A percentile compares a stretch with the other conserved stretches of the same genome.
Conservation (phyloP, 2,888 invertebrate species). For the Troides oblongomaculatus region DNA sequence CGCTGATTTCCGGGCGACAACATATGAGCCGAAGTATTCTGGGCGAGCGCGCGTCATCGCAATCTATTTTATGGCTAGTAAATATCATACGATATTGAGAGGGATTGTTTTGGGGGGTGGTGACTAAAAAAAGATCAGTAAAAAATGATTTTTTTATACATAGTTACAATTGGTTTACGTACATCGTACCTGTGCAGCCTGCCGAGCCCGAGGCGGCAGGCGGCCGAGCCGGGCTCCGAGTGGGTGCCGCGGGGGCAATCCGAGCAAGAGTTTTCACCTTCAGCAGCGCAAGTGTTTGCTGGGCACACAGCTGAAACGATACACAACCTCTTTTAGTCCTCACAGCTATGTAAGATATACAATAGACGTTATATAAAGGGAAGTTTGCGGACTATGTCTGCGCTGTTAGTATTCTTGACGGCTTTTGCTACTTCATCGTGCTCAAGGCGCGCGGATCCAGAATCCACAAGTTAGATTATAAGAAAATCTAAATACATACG, state of each 20-base stretch:
- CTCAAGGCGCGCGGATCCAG: not conserved
- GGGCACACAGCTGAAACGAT: conserved; percentile 45
- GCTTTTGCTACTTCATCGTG: not conserved
- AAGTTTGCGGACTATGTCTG: not conserved
- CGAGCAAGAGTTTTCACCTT: conserved; percentile 43
- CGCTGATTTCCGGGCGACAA: too few relatives aligned
- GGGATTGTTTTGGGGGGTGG: too few relatives aligned
- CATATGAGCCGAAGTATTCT: too few relatives aligned
- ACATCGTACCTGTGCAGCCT: conserved; percentile 47
- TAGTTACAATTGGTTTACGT: conserved; percentile 36
- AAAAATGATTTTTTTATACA: too few relatives aligned
- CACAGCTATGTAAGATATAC: too few relatives aligned
- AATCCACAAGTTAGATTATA: not conserved
- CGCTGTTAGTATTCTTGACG: not conserved
- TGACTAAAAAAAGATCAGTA: too few relatives aligned
- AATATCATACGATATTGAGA: too few relatives aligned
- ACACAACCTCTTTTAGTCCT: too few relatives aligned
- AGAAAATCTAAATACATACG: too few relatives aligned
- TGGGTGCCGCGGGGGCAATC: conserved; percentile 38
- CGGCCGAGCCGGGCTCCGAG: conserved; percentile 36
- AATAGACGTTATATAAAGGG: too few relatives aligned
- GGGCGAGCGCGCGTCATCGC: too few relatives aligned
- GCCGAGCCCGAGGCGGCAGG: conserved; percentile 32
- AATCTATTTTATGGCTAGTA: too few relatives aligned
- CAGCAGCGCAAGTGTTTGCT: conserved; percentile 40